Evolutionary conservation across 2,888 invertebrate genomes (phyloP).

Genomic region (Limnephilus marmoratus): DNA sequence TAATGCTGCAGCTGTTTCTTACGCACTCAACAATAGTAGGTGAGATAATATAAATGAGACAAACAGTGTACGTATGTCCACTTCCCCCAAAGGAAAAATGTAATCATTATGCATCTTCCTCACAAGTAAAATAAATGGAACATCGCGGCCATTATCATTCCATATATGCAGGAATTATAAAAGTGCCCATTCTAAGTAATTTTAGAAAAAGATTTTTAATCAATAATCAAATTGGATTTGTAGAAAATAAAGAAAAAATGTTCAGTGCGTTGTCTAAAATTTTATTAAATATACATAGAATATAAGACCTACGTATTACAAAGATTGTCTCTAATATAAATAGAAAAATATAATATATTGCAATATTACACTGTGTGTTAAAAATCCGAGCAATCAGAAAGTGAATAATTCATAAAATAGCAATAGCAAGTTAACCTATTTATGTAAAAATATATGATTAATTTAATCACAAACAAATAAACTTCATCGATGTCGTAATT

Average conservation of each 20-base stretch:
- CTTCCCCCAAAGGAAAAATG: too few relatives aligned
- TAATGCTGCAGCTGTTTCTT: too few relatives aligned
- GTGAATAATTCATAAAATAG: slow-evolving; percentile 11
- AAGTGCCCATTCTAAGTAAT: background rate
- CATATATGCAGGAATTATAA: too few relatives aligned
- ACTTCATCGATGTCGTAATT: slow-evolving; percentile 10
- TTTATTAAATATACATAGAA: slow-evolving; percentile 44
- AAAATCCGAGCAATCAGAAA: slow-evolving; percentile 30
- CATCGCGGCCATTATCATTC: too few relatives aligned
- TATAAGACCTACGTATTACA: slow-evolving; percentile 19
- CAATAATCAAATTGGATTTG: background rate
- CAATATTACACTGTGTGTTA: slow-evolving; percentile 38
- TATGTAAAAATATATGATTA: background rate
- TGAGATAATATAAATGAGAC: too few relatives aligned
- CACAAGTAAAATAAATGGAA: too few relatives aligned
- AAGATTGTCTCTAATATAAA: slow-evolving; percentile 32
- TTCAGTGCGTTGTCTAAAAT: slow-evolving; percentile 25
- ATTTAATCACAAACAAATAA: slow-evolving; percentile 18
- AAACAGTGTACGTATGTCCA: too few relatives aligned
- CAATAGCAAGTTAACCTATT: background rate
- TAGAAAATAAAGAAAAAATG: background rate
- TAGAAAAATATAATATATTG: slow-evolving; percentile 41
- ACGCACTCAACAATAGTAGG: too few relatives aligned
- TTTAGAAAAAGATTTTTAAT: background rate
- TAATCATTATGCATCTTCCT: too few relatives aligned